These are phyloP conservation scores for Ypsolopha sequella DNA, from an alignment of 2,888 invertebrate genomes.

Conservation along the genomic window DNA sequence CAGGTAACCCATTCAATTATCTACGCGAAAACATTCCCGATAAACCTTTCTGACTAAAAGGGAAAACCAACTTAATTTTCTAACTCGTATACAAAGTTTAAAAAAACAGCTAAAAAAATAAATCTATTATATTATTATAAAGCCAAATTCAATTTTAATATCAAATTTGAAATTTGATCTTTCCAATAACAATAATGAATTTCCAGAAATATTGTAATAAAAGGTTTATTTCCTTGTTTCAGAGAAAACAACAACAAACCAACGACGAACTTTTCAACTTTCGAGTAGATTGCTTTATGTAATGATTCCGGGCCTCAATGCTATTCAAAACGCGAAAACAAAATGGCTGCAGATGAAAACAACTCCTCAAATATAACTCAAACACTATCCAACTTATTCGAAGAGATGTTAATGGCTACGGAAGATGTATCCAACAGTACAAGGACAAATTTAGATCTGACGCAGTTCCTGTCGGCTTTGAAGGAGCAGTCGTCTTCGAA, in stretches of 20 bases:
- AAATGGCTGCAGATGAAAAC: constrained; percentile 35
- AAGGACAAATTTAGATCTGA: constrained; percentile 36
- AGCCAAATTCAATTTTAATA: no score
- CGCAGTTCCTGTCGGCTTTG: constrained; percentile 41
- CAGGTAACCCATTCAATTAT: no score
- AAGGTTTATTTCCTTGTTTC: not conserved
- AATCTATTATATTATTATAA: no score
- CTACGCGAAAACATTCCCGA: no score
- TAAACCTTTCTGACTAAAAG: no score
- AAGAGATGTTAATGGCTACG: constrained; percentile 48
- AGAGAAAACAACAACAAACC: not conserved
- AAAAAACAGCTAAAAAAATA: no score
- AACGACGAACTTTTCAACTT: no score
- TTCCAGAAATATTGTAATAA: no score
- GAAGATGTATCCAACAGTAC: constrained; percentile 39
- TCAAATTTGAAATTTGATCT: no score
- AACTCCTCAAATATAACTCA: constrained; percentile 44
- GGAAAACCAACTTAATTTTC: no score
- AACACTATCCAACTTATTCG: constrained; percentile 47
- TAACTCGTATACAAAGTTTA: no score
- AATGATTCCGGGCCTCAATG: not conserved
- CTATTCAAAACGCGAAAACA: constrained; percentile 7
- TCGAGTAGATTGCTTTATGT: not conserved
- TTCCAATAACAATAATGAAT: no score
- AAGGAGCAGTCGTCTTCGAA: constrained; percentile 31